These are phyloP conservation scores for Spatula clypeata DNA, from an alignment of 2,797 vertebrate genomes.

Conservation along the genomic window DNA sequence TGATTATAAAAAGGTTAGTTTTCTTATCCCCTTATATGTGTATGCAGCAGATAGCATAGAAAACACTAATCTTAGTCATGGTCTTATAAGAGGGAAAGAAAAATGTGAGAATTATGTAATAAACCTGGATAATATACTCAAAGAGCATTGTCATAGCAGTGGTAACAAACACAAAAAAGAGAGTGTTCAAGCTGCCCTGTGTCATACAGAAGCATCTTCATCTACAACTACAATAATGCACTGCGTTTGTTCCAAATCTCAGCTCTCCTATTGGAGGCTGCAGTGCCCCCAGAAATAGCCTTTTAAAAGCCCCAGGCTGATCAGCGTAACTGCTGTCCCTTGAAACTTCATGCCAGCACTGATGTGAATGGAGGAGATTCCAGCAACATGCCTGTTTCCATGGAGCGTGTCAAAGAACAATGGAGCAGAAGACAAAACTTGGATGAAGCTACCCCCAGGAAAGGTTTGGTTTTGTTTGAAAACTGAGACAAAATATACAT, in stretches of 20 bases:
- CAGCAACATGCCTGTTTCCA: neutral
- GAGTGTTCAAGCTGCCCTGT: neutral
- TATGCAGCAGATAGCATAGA: neutral
- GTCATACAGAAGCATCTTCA: neutral
- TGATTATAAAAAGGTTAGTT: neutral
- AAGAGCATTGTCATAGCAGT: neutral
- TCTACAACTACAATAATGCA: neutral
- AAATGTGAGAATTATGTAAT: neutral
- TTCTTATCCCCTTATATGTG: neutral
- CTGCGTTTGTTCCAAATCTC: neutral
- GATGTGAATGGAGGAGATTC: neutral
- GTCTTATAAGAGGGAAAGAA: neutral
- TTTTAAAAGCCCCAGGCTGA: neutral
- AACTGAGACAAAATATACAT: conserved; percentile 47
- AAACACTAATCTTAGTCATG: neutral
- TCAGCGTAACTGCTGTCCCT: neutral
- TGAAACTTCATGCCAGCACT: rapidly evolving
- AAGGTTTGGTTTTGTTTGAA: conserved; percentile 12
- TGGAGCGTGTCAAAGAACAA: neutral
- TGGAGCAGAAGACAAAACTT: conserved; percentile 1
- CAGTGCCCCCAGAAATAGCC: neutral
- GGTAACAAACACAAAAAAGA: neutral
- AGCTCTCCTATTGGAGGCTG: neutral
- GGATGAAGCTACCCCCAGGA: neutral
- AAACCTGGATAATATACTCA: neutral